phyloP scores from a whole-genome alignment of 1,140 invertebrate genomes.

The Procambarus virginalis region DNA sequence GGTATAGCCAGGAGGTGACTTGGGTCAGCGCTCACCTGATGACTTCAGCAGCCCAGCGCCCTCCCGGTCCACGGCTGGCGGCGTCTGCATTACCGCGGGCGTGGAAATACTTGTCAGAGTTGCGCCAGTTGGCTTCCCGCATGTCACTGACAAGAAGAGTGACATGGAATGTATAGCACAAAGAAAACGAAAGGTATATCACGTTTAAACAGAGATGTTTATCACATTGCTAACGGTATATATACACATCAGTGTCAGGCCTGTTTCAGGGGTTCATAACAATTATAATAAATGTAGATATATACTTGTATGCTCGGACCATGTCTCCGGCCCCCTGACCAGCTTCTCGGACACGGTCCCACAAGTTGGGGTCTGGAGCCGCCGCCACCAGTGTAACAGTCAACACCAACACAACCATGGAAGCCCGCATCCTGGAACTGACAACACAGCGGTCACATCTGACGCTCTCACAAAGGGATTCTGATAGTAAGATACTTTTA shows the following conservation, averaged over 20 bases:
- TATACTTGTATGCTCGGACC: neutral
- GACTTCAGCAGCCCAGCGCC: slow-evolving; percentile 33
- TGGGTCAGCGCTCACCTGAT: slow-evolving; percentile 30
- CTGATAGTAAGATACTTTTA: too few species aligned
- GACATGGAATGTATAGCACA: too few species aligned
- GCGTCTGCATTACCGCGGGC: slow-evolving; percentile 58
- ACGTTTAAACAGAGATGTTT: too few species aligned
- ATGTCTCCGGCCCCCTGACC: neutral
- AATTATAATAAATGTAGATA: neutral
- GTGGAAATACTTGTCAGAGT: slow-evolving; percentile 63
- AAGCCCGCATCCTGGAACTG: neutral
- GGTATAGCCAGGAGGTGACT: too few species aligned
- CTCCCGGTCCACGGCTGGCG: slow-evolving; percentile 47
- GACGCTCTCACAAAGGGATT: too few species aligned
- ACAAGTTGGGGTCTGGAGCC: neutral
- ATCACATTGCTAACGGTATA: too few species aligned
- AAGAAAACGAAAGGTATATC: too few species aligned
- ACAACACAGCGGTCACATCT: too few species aligned
- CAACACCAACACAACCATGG: neutral
- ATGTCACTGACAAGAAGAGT: slow-evolving; percentile 42
- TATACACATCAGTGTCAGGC: too few species aligned
- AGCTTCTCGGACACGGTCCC: neutral
- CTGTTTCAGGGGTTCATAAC: too few species aligned
- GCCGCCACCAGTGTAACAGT: neutral
- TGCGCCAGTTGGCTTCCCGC: slow-evolving; percentile 53